A percentile compares a stretch with the other conserved stretches of the same genome.
phyloP scores from a whole-genome alignment of 1,140 invertebrate genomes.

The Leptoteleia sp. region DNA sequence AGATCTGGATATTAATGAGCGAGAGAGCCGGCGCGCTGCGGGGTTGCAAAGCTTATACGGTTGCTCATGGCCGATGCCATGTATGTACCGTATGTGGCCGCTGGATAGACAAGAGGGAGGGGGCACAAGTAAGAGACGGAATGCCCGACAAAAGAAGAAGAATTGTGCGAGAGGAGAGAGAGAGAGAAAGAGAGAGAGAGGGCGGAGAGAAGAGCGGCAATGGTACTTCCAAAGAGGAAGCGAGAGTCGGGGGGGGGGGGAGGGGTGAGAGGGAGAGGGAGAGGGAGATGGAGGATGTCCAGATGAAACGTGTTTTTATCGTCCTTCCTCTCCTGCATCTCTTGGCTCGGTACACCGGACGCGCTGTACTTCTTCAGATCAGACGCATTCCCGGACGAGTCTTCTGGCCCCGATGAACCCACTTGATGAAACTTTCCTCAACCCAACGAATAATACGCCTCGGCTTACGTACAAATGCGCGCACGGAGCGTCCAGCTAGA shows the following conservation, averaged over 20 bases:
- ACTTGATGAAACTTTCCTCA: conserved; percentile 77
- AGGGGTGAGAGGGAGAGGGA: not conserved
- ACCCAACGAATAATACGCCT: conserved; percentile 60
- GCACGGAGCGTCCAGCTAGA: conserved; percentile 17
- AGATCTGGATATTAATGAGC: conserved; percentile 77
- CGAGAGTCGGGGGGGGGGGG: conserved; percentile 37
- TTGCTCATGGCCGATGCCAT: conserved; percentile 57
- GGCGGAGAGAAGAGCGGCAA: too few species aligned
- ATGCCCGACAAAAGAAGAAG: conserved; percentile 36
- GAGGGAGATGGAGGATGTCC: conserved; percentile 54
- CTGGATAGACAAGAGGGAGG: conserved; percentile 12
- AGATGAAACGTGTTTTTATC: conserved; percentile 76
- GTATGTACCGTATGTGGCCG: conserved; percentile 7
- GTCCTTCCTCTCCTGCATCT: conserved; percentile 52
- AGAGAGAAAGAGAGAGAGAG: too few species aligned
- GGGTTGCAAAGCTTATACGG: conserved; percentile 60
- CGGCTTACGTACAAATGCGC: conserved; percentile 19
- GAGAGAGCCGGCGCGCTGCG: conserved; percentile 58
- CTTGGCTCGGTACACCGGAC: conserved; percentile 53
- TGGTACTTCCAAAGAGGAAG: conserved; percentile 10
- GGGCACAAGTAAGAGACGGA: conserved; percentile 58
- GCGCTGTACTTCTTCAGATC: conserved; percentile 71
- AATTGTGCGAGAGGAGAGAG: conserved; percentile 33
- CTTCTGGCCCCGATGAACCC: conserved; percentile 78
- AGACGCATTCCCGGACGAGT: conserved; percentile 72